A percentile compares a stretch with the other conserved stretches of the same genome.
These are phyloP conservation scores for Phaethon lepturus DNA, from an alignment of 2,113 vertebrate genomes.

Conservation along the genomic window DNA sequence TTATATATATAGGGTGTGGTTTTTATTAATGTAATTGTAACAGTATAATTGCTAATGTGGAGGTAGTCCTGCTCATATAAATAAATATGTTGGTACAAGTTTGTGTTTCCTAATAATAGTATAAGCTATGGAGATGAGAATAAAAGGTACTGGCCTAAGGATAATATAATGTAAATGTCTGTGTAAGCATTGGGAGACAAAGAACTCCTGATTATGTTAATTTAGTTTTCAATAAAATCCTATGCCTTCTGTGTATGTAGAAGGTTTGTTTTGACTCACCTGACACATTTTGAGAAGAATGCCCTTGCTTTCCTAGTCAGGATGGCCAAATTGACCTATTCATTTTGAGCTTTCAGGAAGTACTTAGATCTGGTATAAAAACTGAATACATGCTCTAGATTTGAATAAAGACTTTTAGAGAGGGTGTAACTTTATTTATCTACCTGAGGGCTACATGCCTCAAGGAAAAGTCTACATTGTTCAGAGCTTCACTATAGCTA, in stretches of 20 bases:
- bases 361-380: background rate
- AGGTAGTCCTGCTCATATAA: background rate
- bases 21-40: background rate
- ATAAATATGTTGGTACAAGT: background rate
- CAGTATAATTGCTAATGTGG: background rate
- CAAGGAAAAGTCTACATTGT: background rate
- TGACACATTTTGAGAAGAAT: background rate
- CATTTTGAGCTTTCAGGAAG: background rate
- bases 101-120: background rate
- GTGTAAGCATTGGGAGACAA: background rate
- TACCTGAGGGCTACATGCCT: background rate
- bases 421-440: background rate
- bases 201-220: background rate
- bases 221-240: background rate
- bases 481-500: background rate
- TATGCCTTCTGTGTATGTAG: fast-evolving
- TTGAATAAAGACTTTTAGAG: background rate
- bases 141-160: background rate
- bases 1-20: background rate
- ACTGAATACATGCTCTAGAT: background rate
- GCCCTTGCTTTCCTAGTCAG: background rate
- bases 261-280: background rate
- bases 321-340: background rate
- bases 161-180: background rate
- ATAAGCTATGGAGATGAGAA: background rate